Base-by-base conservation (phyloP, 2,113 vertebrate genomes). In the Dunckerocampus dactyliophorus region DNA sequence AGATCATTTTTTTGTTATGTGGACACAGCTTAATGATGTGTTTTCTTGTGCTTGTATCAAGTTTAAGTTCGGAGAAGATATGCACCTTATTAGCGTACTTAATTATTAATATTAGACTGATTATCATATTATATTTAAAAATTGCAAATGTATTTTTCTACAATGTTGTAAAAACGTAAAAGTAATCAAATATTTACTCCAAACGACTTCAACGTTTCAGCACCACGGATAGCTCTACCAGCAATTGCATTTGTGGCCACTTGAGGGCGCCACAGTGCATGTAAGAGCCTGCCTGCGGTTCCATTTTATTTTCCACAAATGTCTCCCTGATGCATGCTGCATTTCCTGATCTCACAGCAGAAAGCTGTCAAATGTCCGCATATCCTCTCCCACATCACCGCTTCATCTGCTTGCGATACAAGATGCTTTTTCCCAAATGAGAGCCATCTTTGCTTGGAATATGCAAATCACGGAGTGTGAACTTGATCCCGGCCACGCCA, bases 201-300 rank as follows among this genome's bases (percentile, higher is more conserved):
- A 59, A 65, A 54, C 51, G 52, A 62, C 3, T 19, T 51, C 31
- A 46, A 47, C 1, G 62, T 61, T 66, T 77, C 71, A 79, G 71
- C 57, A 62, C 61, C 70, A 51, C 10, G 72, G 65, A 80, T 66
- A 83, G 70, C 10, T 6, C 61, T 7, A 46, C 14, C 46, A 5
- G 49, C 14, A 59, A 21, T 14, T 37, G 1, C n/a, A 6, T 13
- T 28, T 11, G 19, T 1, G 19, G 2, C 79, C 85, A 81, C 85
- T 72, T 82, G 82, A 70, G 73, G 81, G 85, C 82, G 65, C 64
- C 79, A 87, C 65, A 81, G 82, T 17, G 8, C 55, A 19, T 66
- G 47, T 48, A 48, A 74, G 31, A 17, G 1, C 50, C 39, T 19
- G n/a, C n/a, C n/a, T n/a, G n/a, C 6, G 42, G 15, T 62, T 16